Percentiles rank a stretch among this genome's conserved stretches.
These are phyloP conservation scores for Myotis lucifugus DNA, from an alignment of 2,113 vertebrate genomes.

Conservation along the genomic window DNA sequence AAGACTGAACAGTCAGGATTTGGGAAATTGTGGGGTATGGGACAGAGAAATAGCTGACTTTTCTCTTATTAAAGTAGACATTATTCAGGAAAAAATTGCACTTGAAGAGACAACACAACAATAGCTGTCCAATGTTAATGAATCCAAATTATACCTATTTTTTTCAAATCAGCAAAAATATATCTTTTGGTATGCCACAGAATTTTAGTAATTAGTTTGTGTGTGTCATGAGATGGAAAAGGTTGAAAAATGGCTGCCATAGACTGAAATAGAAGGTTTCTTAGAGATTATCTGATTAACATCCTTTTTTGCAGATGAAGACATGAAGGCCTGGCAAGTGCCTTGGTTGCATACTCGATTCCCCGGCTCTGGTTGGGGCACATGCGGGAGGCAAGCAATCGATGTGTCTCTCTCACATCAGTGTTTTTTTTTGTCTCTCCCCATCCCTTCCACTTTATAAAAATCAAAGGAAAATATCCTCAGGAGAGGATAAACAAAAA, in stretches of 20 bases:
- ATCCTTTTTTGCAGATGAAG: background rate
- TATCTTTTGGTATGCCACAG: background rate
- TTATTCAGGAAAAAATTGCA: background rate
- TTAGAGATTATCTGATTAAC: background rate
- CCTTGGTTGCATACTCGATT: too few relatives aligned
- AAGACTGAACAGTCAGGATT: background rate
- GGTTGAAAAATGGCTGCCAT: background rate
- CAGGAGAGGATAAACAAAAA: too few relatives aligned
- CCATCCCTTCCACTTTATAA: too few relatives aligned
- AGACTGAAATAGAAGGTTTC: background rate
- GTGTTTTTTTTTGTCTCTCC: too few relatives aligned
- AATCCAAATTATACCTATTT: background rate
- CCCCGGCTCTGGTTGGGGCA: too few relatives aligned
- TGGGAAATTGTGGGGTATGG: background rate
- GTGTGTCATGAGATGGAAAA: background rate
- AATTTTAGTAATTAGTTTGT: background rate
- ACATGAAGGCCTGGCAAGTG: background rate
- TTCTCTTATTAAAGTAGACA: conserved; percentile 24
- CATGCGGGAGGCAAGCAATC: too few relatives aligned
- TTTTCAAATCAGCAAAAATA: background rate
- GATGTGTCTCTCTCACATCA: too few relatives aligned
- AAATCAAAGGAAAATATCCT: too few relatives aligned
- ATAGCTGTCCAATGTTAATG: background rate
- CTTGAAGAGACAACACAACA: background rate
- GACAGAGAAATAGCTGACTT: background rate